These are phyloP conservation scores for Thalpophila matura DNA, from an alignment of 2,888 invertebrate genomes.

Conservation along the genomic window DNA sequence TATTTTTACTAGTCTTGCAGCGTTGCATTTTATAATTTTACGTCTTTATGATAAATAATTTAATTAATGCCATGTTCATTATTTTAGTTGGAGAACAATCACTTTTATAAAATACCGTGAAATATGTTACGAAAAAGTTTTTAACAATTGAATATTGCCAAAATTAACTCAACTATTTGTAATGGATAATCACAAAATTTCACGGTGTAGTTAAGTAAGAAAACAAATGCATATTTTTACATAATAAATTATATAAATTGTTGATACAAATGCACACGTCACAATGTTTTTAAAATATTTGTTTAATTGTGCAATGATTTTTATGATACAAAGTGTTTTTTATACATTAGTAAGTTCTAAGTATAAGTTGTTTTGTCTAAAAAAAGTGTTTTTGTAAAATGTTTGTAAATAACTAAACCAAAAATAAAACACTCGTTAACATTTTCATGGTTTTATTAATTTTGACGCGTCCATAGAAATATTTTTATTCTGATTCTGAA, in stretches of 20 bases:
- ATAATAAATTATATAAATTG: too few species aligned
- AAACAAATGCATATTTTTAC: too few species aligned
- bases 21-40: constrained; percentile 50
- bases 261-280: not conserved
- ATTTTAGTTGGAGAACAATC: not conserved
- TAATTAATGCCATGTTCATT: not conserved
- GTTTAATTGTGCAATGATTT: constrained; percentile 9
- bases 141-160: too few species aligned
- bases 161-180: too few species aligned
- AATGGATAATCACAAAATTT: too few species aligned
- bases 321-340: not conserved
- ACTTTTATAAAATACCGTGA: too few species aligned
- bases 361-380: constrained; percentile 40
- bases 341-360: constrained; percentile 22
- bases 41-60: constrained; percentile 6
- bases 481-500: constrained; percentile 29
- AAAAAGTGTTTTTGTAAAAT: constrained; percentile 31
- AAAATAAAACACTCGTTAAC: constrained; percentile 65
- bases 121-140: too few species aligned
- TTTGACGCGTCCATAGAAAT: constrained; percentile 29
- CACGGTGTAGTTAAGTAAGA: not conserved
- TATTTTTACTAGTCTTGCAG: constrained; percentile 54
- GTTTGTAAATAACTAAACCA: constrained; percentile 60
- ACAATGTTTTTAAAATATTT: not conserved
- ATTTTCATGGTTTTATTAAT: constrained; percentile 57